Conservation (phyloP, 2,888 invertebrate species). For the Eumerus sabulonum region DNA sequence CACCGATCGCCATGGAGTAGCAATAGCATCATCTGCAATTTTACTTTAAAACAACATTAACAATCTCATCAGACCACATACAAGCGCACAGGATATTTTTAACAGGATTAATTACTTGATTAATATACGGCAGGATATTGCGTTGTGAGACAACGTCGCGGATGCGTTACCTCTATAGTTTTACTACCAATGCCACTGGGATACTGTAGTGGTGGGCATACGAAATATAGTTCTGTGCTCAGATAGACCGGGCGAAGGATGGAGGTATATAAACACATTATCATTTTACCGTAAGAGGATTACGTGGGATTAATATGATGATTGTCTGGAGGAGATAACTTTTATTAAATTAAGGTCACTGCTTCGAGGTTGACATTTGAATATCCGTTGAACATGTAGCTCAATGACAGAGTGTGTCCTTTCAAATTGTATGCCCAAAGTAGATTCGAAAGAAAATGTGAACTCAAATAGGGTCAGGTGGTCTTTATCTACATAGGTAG, state of each 20-base stretch:
- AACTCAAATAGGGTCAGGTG: too few species aligned
- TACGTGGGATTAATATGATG: background rate
- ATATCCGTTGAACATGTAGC: too few species aligned
- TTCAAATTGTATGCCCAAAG: too few species aligned
- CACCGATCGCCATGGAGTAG: background rate
- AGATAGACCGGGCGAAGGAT: slow-evolving; percentile 6
- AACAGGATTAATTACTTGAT: slow-evolving; percentile 61
- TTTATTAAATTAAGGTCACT: too few species aligned
- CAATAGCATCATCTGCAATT: slow-evolving; percentile 40
- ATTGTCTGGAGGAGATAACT: too few species aligned
- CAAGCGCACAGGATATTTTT: slow-evolving; percentile 40
- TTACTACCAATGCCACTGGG: background rate
- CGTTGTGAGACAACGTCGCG: slow-evolving; percentile 21
- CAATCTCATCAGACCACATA: background rate
- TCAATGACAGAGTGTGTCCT: too few species aligned
- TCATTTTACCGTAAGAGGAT: slow-evolving; percentile 24
- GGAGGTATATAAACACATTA: slow-evolving; percentile 20
- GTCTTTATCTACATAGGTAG: too few species aligned
- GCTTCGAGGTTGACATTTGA: too few species aligned
- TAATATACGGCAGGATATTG: slow-evolving; percentile 26
- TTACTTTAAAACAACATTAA: slow-evolving; percentile 43
- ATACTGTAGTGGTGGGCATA: too few species aligned
- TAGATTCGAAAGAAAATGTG: too few species aligned
- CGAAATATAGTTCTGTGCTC: too few species aligned
- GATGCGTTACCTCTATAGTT: slow-evolving; percentile 27